Base-by-base conservation (phyloP, 2,113 vertebrate species). In the Gobiocypris rarus region DNA sequence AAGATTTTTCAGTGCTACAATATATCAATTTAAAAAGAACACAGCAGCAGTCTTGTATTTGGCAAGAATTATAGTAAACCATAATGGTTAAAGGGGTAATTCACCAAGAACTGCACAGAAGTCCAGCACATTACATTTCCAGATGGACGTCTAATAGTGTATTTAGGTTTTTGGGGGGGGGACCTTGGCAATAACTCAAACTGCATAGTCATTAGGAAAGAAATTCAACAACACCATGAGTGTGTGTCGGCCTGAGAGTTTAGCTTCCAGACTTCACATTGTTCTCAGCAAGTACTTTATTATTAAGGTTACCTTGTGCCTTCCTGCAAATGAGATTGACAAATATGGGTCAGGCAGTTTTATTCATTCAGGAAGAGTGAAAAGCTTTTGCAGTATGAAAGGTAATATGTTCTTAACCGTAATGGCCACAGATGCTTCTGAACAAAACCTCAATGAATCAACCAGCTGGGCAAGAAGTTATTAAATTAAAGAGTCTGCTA, bases 121-220 rank as follows among this genome's bases (percentile, higher is more conserved):
- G 79, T 70, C 45, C 65, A 70, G 59, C 81, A 31, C 88, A 89
- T 86, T 82, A 41, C 82, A 85, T 91, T 89, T 89, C 89, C 90
- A 91, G 90, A 87, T 87, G 86, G 86, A 83, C 70, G 83, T 78
- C 86, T 86, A 88, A 89, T 89, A 89, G 83, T 87, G 85, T 73
- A 85, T 85, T 85, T 85, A 82, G 73, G 48, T 88, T 87, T 84
- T 89, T 78, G 85, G 48, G 88, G 85, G 88, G 85, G 77, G 77
- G 81, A 65, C 83, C 54, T 73, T 87, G 81, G 86, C 86, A 77
- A 59, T 87, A 85, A 85, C 81, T 87, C 86, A 79, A 81, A 81
- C 76, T 76, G 73, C 81, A 75, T n/a, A 78, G 76, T 86, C 87
- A 88, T 88, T 89, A 87, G 58, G 70, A 81, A 86, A 82, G 81